phyloP scores from a whole-genome alignment of 2,113 vertebrate species.

The Anthoscopus minutus region DNA sequence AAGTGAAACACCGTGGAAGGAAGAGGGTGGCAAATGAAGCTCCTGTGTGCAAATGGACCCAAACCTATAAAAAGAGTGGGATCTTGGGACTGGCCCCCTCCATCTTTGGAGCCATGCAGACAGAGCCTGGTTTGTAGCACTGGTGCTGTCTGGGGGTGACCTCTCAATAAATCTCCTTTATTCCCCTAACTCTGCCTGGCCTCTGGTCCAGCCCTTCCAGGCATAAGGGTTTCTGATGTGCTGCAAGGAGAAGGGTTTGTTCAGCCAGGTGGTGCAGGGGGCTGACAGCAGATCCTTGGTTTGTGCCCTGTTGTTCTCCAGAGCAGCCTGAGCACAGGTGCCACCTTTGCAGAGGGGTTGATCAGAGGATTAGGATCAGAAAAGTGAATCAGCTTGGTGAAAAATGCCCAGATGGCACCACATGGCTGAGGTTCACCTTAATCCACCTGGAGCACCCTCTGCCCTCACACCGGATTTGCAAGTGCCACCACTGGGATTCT shows the following conservation, averaged over 20 bases:
- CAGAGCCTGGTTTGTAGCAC: too few species aligned
- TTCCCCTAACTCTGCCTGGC: too few species aligned
- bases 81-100: too few species aligned
- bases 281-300: too few species aligned
- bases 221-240: neutral
- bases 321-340: neutral
- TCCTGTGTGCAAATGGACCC: too few species aligned
- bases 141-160: too few species aligned
- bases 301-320: neutral
- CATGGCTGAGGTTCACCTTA: neutral
- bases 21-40: too few species aligned
- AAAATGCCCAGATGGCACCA: neutral
- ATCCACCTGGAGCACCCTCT: neutral
- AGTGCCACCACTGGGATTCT: rapidly evolving
- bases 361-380: neutral
- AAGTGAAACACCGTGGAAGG: too few species aligned
- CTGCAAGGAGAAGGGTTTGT: neutral
- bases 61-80: too few species aligned
- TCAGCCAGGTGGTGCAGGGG: neutral
- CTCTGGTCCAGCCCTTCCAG: too few species aligned
- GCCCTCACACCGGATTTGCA: neutral
- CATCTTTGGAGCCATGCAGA: too few species aligned
- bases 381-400: neutral
- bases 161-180: too few species aligned
- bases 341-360: neutral